These are phyloP conservation scores for Notodonta ziczac DNA, from an alignment of 2,888 invertebrate species.

Conservation along the genomic window DNA sequence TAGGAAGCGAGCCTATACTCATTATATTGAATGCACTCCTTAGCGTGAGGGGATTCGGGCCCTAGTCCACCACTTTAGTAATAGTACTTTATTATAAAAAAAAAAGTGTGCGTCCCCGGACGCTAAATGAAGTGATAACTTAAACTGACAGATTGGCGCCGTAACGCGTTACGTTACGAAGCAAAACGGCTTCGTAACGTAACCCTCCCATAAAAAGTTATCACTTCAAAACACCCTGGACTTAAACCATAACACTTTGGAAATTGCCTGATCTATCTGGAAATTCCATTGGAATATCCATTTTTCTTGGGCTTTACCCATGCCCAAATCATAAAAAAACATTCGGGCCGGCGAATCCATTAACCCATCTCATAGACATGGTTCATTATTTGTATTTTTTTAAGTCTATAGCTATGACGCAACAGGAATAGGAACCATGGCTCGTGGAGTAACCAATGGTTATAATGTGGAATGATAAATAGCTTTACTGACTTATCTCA, in stretches of 20 bases:
- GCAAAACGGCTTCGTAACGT: too few species aligned
- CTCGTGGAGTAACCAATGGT: constrained; percentile 37
- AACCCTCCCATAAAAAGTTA: too few species aligned
- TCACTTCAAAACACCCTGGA: not conserved
- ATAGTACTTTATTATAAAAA: too few species aligned
- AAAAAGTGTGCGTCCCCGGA: too few species aligned
- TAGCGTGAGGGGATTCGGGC: too few species aligned
- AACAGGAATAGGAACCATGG: constrained; percentile 38
- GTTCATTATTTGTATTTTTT: constrained; percentile 37
- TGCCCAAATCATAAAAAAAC: constrained; percentile 20
- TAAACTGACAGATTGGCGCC: too few species aligned
- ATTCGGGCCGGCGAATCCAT: constrained; percentile 35
- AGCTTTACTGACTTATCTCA: constrained; percentile 44
- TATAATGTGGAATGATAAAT: constrained; percentile 56
- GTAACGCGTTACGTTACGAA: too few species aligned
- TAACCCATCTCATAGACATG: constrained; percentile 28
- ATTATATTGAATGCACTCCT: not conserved
- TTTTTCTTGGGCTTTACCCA: constrained; percentile 20
- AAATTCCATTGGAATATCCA: constrained; percentile 16
- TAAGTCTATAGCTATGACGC: constrained; percentile 26
- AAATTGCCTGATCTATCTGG: constrained; percentile 6
- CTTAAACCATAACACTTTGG: not conserved
- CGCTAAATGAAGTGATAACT: too few species aligned
- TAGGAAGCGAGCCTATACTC: not conserved
- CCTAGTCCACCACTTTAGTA: too few species aligned